A percentile compares a stretch with the other conserved stretches of the same genome.
phyloP scores from a whole-genome alignment of 64 coral and sea anemone genomes.

The Porites lutea region DNA sequence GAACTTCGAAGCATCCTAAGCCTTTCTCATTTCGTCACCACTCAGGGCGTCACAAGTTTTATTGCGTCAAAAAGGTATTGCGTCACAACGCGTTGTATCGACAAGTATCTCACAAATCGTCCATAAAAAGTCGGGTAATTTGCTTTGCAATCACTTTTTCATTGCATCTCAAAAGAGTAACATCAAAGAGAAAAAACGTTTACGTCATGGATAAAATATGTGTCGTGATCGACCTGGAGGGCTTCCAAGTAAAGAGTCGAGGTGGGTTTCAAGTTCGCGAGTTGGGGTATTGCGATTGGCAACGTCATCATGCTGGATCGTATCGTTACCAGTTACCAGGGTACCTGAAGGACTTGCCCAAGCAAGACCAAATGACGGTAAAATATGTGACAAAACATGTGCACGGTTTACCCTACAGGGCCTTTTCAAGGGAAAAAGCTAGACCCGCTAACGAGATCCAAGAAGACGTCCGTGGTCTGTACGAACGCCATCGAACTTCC shows the following conservation, averaged over 20 bases:
- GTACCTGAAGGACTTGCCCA: not conserved
- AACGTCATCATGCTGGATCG: not conserved
- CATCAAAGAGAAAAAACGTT: too few relatives aligned
- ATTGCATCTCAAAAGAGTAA: too few relatives aligned
- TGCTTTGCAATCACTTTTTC: too few relatives aligned
- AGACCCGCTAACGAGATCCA: not conserved
- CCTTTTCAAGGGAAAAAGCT: not conserved
- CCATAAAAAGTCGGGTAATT: too few relatives aligned
- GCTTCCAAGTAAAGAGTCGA: not conserved
- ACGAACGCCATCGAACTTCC: not conserved
- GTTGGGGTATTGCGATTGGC: not conserved
- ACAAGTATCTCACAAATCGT: too few relatives aligned
- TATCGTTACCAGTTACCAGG: not conserved
- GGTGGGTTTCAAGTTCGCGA: not conserved
- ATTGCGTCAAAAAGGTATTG: too few relatives aligned
- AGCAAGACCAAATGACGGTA: not conserved
- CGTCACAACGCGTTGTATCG: too few relatives aligned
- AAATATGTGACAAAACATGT: not conserved
- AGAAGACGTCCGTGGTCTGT: not conserved
- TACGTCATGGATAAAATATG: not conserved
- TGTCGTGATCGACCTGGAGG: not conserved
- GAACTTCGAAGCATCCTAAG: too few relatives aligned
- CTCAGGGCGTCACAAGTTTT: too few relatives aligned
- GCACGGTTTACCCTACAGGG: not conserved
- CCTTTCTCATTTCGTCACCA: too few relatives aligned